Conservation (phyloP, 2,888 invertebrate genomes). For the Gibbula magus region DNA sequence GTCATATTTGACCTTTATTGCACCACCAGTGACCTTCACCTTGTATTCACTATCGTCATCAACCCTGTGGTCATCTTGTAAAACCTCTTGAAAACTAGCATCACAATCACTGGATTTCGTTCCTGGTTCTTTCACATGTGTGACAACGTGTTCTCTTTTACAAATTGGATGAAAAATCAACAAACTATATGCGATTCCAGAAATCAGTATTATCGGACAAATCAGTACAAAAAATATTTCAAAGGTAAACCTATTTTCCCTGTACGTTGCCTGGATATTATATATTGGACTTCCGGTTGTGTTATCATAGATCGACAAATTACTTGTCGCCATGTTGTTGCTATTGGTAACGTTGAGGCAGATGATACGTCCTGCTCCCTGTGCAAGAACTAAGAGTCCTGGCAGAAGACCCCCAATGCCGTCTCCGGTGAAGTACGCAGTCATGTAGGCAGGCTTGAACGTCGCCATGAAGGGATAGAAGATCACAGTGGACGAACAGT, state of each 20-base stretch:
- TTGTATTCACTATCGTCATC: not conserved
- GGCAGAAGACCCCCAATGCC: constrained; percentile 83
- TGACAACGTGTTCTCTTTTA: constrained; percentile 47
- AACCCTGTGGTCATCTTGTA: not conserved
- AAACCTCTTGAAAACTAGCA: not conserved
- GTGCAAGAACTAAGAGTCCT: constrained; percentile 84
- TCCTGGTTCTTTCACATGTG: too few species aligned
- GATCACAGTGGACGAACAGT: constrained; percentile 89
- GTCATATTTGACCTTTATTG: not conserved
- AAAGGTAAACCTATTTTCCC: constrained; percentile 81
- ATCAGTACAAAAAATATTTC: constrained; percentile 82
- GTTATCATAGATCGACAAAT: constrained; percentile 63
- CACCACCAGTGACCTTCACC: not conserved
- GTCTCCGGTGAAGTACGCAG: constrained; percentile 82
- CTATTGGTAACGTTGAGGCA: constrained; percentile 46
- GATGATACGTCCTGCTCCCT: constrained; percentile 82
- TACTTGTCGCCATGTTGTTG: constrained; percentile 38
- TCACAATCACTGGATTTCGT: not conserved
- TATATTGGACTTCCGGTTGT: constrained; percentile 69
- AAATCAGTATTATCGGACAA: constrained; percentile 80
- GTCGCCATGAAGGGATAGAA: constrained; percentile 88
- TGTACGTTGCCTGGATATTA: constrained; percentile 58
- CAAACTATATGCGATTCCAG: constrained; percentile 81
- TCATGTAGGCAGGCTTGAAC: constrained; percentile 84
- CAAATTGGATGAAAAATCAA: constrained; percentile 76